Evolutionary conservation across 2,888 invertebrate genomes (phyloP).

Genomic region (Drosophila birchii): DNA sequence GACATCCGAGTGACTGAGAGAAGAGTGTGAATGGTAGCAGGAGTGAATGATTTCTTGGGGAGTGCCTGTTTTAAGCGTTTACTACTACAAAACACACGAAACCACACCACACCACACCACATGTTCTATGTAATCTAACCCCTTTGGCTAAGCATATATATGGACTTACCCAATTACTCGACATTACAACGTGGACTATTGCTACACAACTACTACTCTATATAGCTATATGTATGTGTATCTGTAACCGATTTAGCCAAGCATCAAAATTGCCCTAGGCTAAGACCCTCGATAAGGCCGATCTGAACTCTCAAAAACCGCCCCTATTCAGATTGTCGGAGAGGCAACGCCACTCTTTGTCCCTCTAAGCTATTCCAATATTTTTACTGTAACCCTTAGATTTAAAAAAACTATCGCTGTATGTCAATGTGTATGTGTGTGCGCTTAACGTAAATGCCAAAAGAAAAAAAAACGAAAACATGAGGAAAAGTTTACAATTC

Average conservation of each 20-base stretch:
- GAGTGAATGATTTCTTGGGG: slow-evolving; percentile 30
- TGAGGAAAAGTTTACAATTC: slow-evolving; percentile 27
- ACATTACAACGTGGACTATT: slow-evolving; percentile 45
- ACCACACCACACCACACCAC: slow-evolving; percentile 10
- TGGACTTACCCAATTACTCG: slow-evolving; percentile 40
- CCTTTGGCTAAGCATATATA: slow-evolving; percentile 39
- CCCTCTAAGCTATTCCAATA: slow-evolving; percentile 46
- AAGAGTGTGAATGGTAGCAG: slow-evolving; percentile 16
- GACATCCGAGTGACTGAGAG: slow-evolving; percentile 8
- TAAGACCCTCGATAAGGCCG: slow-evolving; percentile 36
- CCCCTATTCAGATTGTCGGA: slow-evolving; percentile 11
- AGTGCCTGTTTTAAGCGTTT: slow-evolving; percentile 29
- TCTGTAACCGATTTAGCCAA: slow-evolving; percentile 54
- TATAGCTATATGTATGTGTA: slow-evolving; percentile 51
- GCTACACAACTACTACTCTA: slow-evolving; percentile 50
- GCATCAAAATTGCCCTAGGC: slow-evolving; percentile 48
- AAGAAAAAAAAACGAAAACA: slow-evolving; percentile 24
- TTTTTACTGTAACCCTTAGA: slow-evolving; percentile 58
- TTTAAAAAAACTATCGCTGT: slow-evolving; percentile 35
- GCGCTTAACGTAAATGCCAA: slow-evolving; percentile 66
- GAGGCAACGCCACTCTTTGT: slow-evolving; percentile 19
- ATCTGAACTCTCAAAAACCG: slow-evolving; percentile 14
- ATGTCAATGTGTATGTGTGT: slow-evolving; percentile 63
- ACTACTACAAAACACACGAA: slow-evolving; percentile 6
- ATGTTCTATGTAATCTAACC: slow-evolving; percentile 46